Evolutionary conservation across 2,888 invertebrate species (phyloP).

Genomic region (Agapostemon virescens): DNA sequence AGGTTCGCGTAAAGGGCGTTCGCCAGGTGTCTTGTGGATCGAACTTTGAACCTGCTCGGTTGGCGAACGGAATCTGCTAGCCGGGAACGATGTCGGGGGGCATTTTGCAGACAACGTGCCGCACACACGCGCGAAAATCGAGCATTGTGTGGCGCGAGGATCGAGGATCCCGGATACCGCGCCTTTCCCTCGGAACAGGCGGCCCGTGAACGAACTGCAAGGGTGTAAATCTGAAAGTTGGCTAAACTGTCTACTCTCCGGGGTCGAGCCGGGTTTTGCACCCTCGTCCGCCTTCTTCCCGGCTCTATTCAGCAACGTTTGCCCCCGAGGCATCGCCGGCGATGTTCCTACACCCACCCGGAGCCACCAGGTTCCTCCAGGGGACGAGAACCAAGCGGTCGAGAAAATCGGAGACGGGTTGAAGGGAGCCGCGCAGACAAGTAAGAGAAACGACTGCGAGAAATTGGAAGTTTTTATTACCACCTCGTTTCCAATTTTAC

Average conservation of each 20-base stretch:
- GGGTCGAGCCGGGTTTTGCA: slow-evolving; percentile 64
- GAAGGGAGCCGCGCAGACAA: slow-evolving; percentile 17
- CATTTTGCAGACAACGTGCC: slow-evolving; percentile 36
- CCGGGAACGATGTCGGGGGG: neutral
- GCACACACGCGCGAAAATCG: slow-evolving; percentile 41
- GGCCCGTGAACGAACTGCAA: slow-evolving; percentile 74
- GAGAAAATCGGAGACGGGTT: neutral
- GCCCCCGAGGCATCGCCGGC: slow-evolving; percentile 61
- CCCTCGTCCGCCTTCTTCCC: slow-evolving; percentile 53
- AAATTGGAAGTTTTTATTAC: slow-evolving; percentile 72
- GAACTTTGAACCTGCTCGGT: slow-evolving; percentile 56
- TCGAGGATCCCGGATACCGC: slow-evolving; percentile 21
- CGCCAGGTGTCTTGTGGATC: slow-evolving; percentile 52
- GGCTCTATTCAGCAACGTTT: slow-evolving; percentile 62
- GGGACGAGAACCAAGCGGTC: neutral
- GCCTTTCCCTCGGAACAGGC: slow-evolving; percentile 67
- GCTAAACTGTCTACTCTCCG: slow-evolving; percentile 74
- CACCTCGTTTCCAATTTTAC: slow-evolving; percentile 70
- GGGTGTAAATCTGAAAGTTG: slow-evolving; percentile 78
- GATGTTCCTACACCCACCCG: slow-evolving; percentile 50
- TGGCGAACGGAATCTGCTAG: slow-evolving; percentile 32
- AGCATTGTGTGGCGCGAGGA: slow-evolving; percentile 54
- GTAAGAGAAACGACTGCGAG: slow-evolving; percentile 50
- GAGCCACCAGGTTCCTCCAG: neutral
- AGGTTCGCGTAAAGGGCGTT: slow-evolving; percentile 54